Percentiles rank a stretch among this genome's conserved stretches.
phyloP scores from a whole-genome alignment of 1,140 invertebrate species.

The Drosophila lacertosa region DNA sequence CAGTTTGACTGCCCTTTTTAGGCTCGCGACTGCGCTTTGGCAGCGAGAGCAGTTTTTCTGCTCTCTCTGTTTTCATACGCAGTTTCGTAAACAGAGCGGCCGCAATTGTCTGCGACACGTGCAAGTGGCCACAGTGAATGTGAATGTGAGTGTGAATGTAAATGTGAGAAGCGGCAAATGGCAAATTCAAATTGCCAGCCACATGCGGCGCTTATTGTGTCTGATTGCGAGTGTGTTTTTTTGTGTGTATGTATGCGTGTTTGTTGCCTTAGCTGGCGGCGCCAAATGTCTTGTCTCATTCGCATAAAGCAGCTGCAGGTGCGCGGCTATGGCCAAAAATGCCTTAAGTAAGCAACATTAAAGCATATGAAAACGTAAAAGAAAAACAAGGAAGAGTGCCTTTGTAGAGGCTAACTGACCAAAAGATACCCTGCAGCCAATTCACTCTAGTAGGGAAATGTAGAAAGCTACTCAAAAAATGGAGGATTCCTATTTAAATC shows the following conservation, averaged over 20 bases:
- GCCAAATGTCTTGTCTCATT: constrained; percentile 65
- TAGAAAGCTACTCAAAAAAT: too few relatives aligned
- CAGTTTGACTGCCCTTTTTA: constrained; percentile 6
- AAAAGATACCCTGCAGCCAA: neutral
- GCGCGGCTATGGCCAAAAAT: constrained; percentile 44
- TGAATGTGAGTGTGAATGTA: too few relatives aligned
- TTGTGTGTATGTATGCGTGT: constrained; percentile 11
- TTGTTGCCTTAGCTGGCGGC: constrained; percentile 41
- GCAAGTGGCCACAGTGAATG: constrained; percentile 20
- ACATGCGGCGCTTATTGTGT: constrained; percentile 2
- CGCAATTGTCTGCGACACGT: constrained; percentile 44
- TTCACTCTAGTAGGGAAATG: too few relatives aligned
- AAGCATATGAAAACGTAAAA: constrained; percentile 23
- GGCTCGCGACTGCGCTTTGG: constrained; percentile 57
- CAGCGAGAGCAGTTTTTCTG: constrained; percentile 15
- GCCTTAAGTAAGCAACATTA: constrained; percentile 69
- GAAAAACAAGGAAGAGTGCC: neutral
- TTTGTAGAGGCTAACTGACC: too few relatives aligned
- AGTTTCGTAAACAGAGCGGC: constrained; percentile 70
- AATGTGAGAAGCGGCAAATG: neutral
- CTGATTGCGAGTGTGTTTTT: neutral
- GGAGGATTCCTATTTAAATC: too few relatives aligned
- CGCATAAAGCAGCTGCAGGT: constrained; percentile 52
- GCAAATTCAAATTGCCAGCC: constrained; percentile 19
- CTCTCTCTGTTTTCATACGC: constrained; percentile 72